Evolutionary conservation across 2,113 vertebrate species (phyloP), one percentile per base, ranked within the genome.

Genomic region (Craseonycteris thonglongyai): DNA sequence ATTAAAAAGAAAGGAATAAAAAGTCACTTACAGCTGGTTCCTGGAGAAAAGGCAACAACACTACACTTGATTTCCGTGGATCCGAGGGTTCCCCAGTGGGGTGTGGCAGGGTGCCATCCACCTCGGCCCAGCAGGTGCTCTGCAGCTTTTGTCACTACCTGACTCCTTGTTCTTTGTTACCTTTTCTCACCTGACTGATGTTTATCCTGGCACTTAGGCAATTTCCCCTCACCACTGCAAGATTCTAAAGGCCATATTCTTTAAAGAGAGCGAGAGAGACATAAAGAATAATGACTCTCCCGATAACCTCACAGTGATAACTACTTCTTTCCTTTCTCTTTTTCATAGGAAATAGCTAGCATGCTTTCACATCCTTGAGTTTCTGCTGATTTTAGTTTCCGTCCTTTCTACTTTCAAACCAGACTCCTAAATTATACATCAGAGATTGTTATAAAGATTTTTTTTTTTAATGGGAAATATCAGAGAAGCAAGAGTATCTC

Each of bases 371-470:
- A 58, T 68, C 61, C 28, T 88, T 35, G 30, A 72, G 47, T 88
- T 94, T 84, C 54, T 93, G 38, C 21, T 26, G 38, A 91, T 83
- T 87, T 93, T 74, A 45, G 75, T 96, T 94, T 51, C 38, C n/a
- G 38, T 94, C 80, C 59, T 90, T 93, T 93, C 51, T 85, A 58
- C 49, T 84, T 95, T 93, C 71, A 94, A 76, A 74, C 49, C 88
- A 90, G 49, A 87, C 80, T 89, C 49, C 86, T 93, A 88, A 93
- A 45, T 96, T 96, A 91, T 83, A 80, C 35, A 16, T n/a, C 22
- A 6, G 54, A 91, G 51, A 45, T 51, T 65, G 28, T 88, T 71
- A 56, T 24, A 61, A 91, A 83, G 61, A 12, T 61, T 42, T 80
- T 58, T 56, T 56, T 93, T 93, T 87, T 89, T 58, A 63, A 74